A percentile compares a stretch with the other conserved stretches of the same genome.
phyloP scores from a whole-genome alignment of 2,797 vertebrate species.

The Crocidura indochinensis region DNA sequence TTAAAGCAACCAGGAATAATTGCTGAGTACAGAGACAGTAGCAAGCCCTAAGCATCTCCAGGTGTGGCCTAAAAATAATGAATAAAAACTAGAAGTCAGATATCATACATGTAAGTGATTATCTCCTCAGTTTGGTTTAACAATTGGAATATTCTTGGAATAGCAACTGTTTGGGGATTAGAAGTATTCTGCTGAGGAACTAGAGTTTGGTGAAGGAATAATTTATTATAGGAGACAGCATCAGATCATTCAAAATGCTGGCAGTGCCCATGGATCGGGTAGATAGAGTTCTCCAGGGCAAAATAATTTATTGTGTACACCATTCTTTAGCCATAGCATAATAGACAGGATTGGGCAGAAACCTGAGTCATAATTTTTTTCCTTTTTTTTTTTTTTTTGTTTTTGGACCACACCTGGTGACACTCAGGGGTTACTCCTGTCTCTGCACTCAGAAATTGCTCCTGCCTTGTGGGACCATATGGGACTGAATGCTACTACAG shows the following conservation, averaged over 20 bases:
- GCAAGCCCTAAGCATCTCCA: too few relatives aligned
- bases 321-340: not conserved
- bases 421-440: too few relatives aligned
- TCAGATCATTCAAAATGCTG: slow-evolving; percentile 2
- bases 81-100: too few relatives aligned
- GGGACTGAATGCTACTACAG: too few relatives aligned
- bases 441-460: too few relatives aligned
- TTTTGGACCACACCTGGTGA: too few relatives aligned
- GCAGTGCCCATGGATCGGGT: not conserved
- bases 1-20: too few relatives aligned
- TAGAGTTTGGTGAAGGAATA: slow-evolving; percentile 31
- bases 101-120: not conserved
- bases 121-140: not conserved
- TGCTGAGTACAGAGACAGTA: too few relatives aligned
- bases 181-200: not conserved
- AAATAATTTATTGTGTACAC: not conserved
- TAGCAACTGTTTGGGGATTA: not conserved
- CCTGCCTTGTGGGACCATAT: too few relatives aligned
- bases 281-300: not conserved
- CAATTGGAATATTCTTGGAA: not conserved
- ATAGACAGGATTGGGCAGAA: not conserved
- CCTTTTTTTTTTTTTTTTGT: too few relatives aligned
- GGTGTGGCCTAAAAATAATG: too few relatives aligned
- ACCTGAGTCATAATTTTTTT: not conserved
- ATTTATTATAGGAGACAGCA: not conserved